Conservation (phyloP, 2,797 vertebrate genomes). For the Tenualosa thibaudeaui region DNA sequence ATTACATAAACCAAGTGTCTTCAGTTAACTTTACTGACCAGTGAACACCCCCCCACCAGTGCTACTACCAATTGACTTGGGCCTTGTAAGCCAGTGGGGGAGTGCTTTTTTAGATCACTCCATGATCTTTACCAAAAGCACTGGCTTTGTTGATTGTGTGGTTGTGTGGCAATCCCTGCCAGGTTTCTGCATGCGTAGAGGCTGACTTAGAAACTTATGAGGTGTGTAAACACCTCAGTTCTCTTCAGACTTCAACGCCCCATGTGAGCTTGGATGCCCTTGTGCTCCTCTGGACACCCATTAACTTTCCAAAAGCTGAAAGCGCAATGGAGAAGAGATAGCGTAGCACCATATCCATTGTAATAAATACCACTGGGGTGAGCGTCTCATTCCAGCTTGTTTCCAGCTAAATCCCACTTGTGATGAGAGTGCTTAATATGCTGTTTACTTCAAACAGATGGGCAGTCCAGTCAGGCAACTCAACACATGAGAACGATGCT, state of each 20-base stretch:
- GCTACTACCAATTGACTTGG: slow-evolving; percentile 35
- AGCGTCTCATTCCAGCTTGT: slow-evolving; percentile 21
- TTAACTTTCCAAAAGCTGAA: slow-evolving; percentile 28
- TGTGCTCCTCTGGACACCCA: slow-evolving; percentile 24
- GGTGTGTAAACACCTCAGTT: slow-evolving; percentile 8
- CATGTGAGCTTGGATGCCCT: neutral
- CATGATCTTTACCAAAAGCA: slow-evolving; percentile 49
- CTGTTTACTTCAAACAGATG: neutral
- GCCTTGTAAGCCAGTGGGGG: slow-evolving; percentile 58
- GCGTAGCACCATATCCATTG: neutral
- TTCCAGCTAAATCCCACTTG: slow-evolving; percentile 17
- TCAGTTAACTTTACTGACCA: slow-evolving; percentile 39
- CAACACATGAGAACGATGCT: neutral
- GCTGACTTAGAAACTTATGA: neutral
- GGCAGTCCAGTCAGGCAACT: slow-evolving; percentile 24
- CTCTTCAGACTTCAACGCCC: neutral
- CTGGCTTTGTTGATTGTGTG: slow-evolving; percentile 40
- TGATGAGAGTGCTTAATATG: slow-evolving; percentile 27
- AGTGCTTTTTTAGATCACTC: slow-evolving; percentile 58
- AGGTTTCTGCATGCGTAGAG: neutral
- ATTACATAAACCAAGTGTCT: slow-evolving; percentile 58
- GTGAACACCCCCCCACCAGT: slow-evolving; percentile 39
- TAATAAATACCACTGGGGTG: slow-evolving; percentile 39
- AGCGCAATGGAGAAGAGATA: neutral
- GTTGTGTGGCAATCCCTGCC: neutral